Evolutionary conservation across 2,797 vertebrate genomes (phyloP), one percentile per base, ranked within the genome.

Genomic region (Tenualosa ilisha): DNA sequence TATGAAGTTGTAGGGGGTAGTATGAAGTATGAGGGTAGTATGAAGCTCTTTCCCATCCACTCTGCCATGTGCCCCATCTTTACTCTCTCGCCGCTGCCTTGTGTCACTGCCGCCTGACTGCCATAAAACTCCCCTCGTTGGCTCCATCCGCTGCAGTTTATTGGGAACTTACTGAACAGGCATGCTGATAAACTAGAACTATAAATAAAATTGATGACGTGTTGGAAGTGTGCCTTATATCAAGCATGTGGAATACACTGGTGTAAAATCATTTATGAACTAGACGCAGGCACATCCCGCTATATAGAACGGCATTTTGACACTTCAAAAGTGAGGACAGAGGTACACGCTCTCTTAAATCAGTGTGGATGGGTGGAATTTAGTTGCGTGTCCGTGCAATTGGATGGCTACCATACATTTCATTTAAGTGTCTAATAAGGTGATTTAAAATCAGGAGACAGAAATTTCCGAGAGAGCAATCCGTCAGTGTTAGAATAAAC

Each of bases 181-280:
- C 31, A 75, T 37, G 31, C 31, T 75, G 68, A 75, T 75, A 40
- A 75, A 75, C 68, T 31, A 75, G 31, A 75, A 43, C 31, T 0
- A 37, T 75, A 37, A 75, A 43, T 75, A 40, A 40, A 75, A 75
- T 43, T 43, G 11, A 13, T 75, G 31, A 75, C 68, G 31, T 37
- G 68, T 75, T 31, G 26, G n/a, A 75, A 75, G 31, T 75, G 40
- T 20, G 68, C 31, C 68, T 75, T 75, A 75, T 43, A 75, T 75
- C 68, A 75, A 75, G 68, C 15, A 75, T 15, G 37, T 43, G 68
- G 68, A 43, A 26, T 46, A 20, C 63, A 20, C 68, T 7, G 31
- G 37, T 17, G 37, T 43, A 75, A 15, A 15, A 37, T 11, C 12
- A 13, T 72, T 72, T 72, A 37, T 31, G 37, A 37, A 43, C 68